Evolutionary conservation across 2,888 invertebrate genomes (phyloP), one percentile per base, ranked within the genome.

Genomic region (Stegana nigrithorax): DNA sequence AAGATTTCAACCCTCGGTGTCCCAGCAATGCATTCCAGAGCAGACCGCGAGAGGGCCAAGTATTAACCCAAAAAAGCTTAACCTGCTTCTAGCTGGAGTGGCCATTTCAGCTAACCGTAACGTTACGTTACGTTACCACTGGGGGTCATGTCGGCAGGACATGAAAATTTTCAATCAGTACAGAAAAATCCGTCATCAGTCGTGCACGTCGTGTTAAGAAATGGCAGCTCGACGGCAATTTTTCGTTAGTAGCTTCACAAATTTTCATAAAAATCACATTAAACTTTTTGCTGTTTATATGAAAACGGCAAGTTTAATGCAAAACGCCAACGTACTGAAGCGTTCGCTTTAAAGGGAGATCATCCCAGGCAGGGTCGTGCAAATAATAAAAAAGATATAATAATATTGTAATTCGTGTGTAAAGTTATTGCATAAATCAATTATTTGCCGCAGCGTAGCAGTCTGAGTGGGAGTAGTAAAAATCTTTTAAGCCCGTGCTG

Each of bases 251-350:
- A 79, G 78, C 71, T 80, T 82, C 65, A 81, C 80, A 71, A 85
- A 83, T 83, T 83, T 84, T 76, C 83, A 85, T 69, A 85, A 83
- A 80, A 84, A 84, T 68, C 83, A 84, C 68, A 83, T 82, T 60
- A 84, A 84, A 76, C 69, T 85, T 66, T 85, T 83, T 83, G 85
- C 84, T 81, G 85, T 84, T 80, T 84, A 84, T 65, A 85, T 85
- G 81, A 85, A 85, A 83, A 85, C 84, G 73, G 84, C 83, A 75
- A 85, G 81, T 82, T 72, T 84, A 73, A 81, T 84, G 82, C 83
- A 83, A 78, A 84, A 82, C 70, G 79, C 73, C 56, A 82, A 82
- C 67, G 83, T 83, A 57, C 73, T 83, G 21, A 83, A 82, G 73
- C 77, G 83, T 67, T 83, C 83, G 65, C 83, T 82, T 29, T 82